These are phyloP conservation scores for Crambe crambe DNA, from an alignment of 37 sponge, comb jelly and placozoan species.

Conservation along the genomic window DNA sequence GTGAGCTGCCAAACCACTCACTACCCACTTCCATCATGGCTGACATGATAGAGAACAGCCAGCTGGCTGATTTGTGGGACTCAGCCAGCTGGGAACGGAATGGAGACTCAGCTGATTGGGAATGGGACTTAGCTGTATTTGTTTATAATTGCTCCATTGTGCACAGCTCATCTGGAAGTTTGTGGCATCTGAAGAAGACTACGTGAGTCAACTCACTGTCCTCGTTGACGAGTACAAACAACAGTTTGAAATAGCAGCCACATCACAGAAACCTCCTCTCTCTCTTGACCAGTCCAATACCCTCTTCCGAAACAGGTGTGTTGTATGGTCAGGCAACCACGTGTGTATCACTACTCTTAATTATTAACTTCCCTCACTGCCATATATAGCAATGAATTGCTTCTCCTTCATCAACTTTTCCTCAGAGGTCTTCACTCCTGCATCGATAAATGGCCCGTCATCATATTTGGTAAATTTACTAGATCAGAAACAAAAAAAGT, in stretches of 20 bases:
- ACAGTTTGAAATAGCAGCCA: constrained; percentile 61
- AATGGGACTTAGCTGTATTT: not conserved
- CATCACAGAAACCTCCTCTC: constrained; percentile 61
- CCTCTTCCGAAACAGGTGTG: constrained; percentile 74
- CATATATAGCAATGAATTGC: constrained; percentile 48
- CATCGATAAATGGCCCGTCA: constrained; percentile 76
- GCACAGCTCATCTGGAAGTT: constrained; percentile 63
- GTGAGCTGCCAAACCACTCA: too few species aligned
- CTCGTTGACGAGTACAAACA: constrained; percentile 56
- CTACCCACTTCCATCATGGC: too few species aligned
- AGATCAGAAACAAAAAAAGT: not conserved
- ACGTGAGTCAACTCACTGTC: constrained; percentile 51
- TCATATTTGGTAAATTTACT: constrained; percentile 51
- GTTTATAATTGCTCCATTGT: not conserved
- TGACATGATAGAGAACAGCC: too few species aligned
- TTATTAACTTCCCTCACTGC: not conserved
- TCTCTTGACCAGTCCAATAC: constrained; percentile 48
- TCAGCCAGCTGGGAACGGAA: too few species aligned
- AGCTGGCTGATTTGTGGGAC: too few species aligned
- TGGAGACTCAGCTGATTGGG: too few species aligned
- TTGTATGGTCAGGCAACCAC: not conserved
- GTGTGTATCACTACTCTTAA: not conserved
- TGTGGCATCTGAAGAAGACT: constrained; percentile 64
- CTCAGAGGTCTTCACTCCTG: constrained; percentile 60
- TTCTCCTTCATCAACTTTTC: constrained; percentile 69